Percentiles rank a stretch among this genome's conserved stretches.
These are phyloP conservation scores for Acanthornis magna DNA, from an alignment of 2,797 vertebrate genomes.

Conservation along the genomic window DNA sequence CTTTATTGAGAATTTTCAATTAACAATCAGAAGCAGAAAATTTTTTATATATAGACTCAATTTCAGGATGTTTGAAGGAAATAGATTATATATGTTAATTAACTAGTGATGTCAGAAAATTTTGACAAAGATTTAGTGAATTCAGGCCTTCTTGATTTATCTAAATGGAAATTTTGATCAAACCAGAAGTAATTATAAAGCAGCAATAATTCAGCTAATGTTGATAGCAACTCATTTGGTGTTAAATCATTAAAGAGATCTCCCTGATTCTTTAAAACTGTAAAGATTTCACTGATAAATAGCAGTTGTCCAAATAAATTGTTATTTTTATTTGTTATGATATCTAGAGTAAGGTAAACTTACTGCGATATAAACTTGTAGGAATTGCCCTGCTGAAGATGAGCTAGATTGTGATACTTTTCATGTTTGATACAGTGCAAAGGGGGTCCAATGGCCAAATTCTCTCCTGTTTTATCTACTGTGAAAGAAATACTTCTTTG, in stretches of 20 bases:
- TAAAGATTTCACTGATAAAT: neutral
- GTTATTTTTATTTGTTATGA: neutral
- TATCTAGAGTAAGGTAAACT: neutral
- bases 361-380: neutral
- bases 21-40: neutral
- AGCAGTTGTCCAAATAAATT: neutral
- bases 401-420: fast-evolving
- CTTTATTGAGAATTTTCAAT: neutral
- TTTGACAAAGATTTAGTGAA: neutral
- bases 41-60: neutral
- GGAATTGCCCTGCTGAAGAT: neutral
- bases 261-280: neutral
- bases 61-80: neutral
- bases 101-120: neutral
- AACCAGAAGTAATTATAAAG: neutral
- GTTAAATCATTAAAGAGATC: neutral
- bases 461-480: neutral
- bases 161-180: neutral
- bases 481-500: neutral
- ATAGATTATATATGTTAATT: neutral
- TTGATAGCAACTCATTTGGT: neutral
- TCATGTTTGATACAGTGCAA: neutral
- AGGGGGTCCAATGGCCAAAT: neutral
- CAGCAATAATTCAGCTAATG: neutral
- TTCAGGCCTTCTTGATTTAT: neutral